Evolutionary conservation across 2,113 vertebrate genomes (phyloP).

Genomic region (Narcine bancroftii): DNA sequence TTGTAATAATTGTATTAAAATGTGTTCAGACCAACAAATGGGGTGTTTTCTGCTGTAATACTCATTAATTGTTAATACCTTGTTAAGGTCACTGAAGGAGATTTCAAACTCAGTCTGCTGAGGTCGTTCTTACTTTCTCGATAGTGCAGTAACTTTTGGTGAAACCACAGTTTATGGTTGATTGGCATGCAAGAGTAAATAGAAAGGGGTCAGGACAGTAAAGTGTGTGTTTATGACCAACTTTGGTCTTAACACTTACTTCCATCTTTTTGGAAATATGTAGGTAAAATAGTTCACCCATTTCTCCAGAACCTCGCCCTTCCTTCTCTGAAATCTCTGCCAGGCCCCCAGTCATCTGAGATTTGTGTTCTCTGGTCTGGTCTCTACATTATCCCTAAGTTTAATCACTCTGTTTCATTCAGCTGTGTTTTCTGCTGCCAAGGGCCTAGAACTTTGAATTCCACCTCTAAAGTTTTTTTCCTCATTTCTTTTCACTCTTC

Average conservation of each 20-base stretch:
- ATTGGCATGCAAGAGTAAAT: background rate
- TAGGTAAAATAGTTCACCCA: background rate
- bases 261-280: background rate
- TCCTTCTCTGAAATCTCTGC: too few species aligned
- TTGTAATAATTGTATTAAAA: too few species aligned
- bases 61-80: background rate
- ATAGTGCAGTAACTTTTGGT: background rate
- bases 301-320: too few species aligned
- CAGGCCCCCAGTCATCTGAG: too few species aligned
- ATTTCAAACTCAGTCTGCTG: background rate
- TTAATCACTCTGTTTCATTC: too few species aligned
- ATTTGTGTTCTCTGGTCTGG: too few species aligned
- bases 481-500: too few species aligned
- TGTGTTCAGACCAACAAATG: background rate
- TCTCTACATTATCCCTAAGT: too few species aligned
- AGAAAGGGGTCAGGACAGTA: background rate
- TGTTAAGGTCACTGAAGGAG: background rate
- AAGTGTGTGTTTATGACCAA: background rate
- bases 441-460: too few species aligned
- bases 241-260: background rate
- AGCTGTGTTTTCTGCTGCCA: too few species aligned
- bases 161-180: conserved; percentile 19
- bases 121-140: background rate
- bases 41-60: background rate
- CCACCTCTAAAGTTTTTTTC: too few species aligned